phyloP scores from a whole-genome alignment of 2,113 vertebrate species.

The Semnornis frantzii region DNA sequence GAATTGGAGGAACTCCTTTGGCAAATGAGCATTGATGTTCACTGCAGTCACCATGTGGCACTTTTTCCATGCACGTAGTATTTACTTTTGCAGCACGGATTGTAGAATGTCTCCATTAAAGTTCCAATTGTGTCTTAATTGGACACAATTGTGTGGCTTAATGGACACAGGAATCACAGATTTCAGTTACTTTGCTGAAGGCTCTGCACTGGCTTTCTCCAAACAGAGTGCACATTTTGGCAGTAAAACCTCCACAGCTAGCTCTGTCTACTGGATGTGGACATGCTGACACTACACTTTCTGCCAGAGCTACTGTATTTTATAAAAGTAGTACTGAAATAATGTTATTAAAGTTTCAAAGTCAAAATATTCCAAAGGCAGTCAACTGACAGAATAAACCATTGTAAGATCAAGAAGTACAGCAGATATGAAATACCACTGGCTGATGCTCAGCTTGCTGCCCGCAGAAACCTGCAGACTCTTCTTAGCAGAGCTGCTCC shows the following conservation, averaged over 20 bases:
- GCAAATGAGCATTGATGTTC: neutral
- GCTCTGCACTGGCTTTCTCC: neutral
- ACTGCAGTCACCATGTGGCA: neutral
- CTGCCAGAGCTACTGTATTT: neutral
- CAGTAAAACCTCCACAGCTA: neutral
- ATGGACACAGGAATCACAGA: neutral
- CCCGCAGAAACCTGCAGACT: neutral
- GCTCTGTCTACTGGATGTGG: neutral
- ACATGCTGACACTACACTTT: neutral
- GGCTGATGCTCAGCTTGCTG: neutral
- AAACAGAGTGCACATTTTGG: neutral
- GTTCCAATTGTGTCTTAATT: neutral
- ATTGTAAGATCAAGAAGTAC: neutral
- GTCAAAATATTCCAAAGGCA: neutral
- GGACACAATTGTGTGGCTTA: too few species aligned
- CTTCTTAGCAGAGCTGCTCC: neutral
- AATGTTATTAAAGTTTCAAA: neutral
- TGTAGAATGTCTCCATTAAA: neutral
- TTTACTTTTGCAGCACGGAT: neutral
- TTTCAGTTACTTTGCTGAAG: slow-evolving; percentile 8
- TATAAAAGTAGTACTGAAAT: neutral
- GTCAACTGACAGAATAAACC: neutral
- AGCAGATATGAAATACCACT: fast-evolving
- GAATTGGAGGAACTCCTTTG: neutral
- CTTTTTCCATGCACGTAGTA: neutral